phyloP scores from a whole-genome alignment of 2,113 vertebrate species.

The Galemys pyrenaicus region DNA sequence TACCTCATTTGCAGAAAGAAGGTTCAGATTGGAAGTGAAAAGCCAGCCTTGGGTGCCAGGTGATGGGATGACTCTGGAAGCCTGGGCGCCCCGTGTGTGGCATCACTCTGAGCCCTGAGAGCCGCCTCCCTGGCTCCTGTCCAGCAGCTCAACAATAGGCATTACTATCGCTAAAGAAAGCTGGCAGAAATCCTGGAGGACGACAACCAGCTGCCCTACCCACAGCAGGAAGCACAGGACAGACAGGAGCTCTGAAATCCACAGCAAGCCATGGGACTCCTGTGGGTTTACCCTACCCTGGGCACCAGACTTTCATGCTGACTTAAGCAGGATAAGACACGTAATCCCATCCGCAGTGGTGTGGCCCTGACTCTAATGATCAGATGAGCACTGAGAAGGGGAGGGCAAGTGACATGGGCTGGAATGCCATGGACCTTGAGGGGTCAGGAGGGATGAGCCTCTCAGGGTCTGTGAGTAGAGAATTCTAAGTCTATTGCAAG shows the following conservation, averaged over 20 bases:
- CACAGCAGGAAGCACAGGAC: background rate
- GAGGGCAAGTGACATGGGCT: background rate
- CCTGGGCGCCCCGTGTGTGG: background rate
- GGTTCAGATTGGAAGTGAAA: background rate
- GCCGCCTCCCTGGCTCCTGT: background rate
- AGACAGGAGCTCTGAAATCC: background rate
- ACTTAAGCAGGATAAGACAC: background rate
- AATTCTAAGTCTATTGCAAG: background rate
- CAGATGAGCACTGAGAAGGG: background rate
- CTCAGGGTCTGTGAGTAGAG: background rate
- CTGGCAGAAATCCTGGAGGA: constrained; percentile 40
- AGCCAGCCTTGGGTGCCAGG: background rate
- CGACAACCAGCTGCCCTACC: background rate
- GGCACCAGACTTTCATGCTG: background rate
- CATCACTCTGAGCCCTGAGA: background rate
- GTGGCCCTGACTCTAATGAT: fast-evolving
- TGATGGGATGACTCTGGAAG: background rate
- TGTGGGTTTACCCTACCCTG: background rate
- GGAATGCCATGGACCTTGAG: too few relatives aligned
- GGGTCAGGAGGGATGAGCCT: background rate
- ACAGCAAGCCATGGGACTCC: background rate
- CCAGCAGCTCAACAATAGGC: constrained; percentile 15
- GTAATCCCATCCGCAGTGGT: background rate
- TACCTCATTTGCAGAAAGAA: background rate
- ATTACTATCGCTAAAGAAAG: constrained; percentile 47